A percentile compares a stretch with the other conserved stretches of the same genome.
Evolutionary conservation across 1,140 invertebrate species (phyloP).

Genomic region (Neuroterus valhalla): DNA sequence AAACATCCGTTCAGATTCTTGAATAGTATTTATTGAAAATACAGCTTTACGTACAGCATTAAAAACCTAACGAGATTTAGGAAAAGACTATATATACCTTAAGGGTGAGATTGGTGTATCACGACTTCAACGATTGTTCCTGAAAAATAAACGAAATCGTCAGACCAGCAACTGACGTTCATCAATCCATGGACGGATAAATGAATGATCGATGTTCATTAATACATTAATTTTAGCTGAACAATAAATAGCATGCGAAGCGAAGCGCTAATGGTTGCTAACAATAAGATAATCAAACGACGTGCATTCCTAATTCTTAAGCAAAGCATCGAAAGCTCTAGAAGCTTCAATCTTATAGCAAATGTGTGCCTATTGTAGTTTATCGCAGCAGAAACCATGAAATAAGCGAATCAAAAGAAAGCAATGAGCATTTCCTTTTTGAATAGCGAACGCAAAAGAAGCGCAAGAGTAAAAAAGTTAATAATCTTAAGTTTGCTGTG

Average conservation of each 20-base stretch:
- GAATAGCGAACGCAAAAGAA: conserved; percentile 61
- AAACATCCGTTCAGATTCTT: conserved; percentile 36
- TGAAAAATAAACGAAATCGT: conserved; percentile 58
- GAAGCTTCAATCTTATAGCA: too few species aligned
- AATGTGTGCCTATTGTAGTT: not conserved
- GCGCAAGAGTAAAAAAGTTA: conserved; percentile 61
- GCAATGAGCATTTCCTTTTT: conserved; percentile 19
- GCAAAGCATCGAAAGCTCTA: not conserved
- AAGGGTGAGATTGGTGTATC: conserved; percentile 16
- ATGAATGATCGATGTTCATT: too few species aligned
- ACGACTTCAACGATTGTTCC: conserved; percentile 45
- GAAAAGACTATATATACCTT: conserved; percentile 33
- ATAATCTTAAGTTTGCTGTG: conserved; percentile 43
- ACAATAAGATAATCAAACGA: not conserved
- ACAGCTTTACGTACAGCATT: conserved; percentile 59
- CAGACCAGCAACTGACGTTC: conserved; percentile 32
- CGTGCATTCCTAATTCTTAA: not conserved
- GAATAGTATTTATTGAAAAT: conserved; percentile 66
- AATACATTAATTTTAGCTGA: conserved; percentile 44
- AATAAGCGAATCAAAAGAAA: conserved; percentile 14
- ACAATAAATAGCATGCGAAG: conserved; percentile 55
- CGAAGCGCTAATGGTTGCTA: conserved; percentile 41
- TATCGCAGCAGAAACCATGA: not conserved
- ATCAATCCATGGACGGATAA: conserved; percentile 35
- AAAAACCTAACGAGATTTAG: conserved; percentile 47